Percentiles rank a stretch among this genome's conserved stretches.
phyloP scores from a whole-genome alignment of 2,113 vertebrate species.

The Bambusicola thoracicus region DNA sequence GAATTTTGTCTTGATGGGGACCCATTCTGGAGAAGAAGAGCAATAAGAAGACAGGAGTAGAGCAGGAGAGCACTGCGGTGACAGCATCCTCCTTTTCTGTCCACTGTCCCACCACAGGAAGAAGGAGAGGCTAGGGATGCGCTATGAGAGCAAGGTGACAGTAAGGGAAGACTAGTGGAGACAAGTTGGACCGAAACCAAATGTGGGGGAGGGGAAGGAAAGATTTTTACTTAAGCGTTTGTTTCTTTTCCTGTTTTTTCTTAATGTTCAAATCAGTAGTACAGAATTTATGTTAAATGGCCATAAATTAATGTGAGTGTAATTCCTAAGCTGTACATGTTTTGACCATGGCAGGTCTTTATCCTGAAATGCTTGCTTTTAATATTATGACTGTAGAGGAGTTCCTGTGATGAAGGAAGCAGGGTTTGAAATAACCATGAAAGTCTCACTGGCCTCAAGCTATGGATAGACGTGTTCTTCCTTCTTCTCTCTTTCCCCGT shows the following conservation, averaged over 20 bases:
- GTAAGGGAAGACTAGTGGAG: not conserved
- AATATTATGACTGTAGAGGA: not conserved
- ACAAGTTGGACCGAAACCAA: not conserved
- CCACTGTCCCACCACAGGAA: not conserved
- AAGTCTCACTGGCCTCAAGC: not conserved
- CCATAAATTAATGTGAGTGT: constrained; percentile 16
- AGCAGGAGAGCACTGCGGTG: not conserved
- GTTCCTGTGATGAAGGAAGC: not conserved
- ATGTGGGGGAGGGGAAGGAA: fast-evolving
- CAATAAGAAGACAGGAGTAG: not conserved
- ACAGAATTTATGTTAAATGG: constrained; percentile 14
- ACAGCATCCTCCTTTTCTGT: not conserved
- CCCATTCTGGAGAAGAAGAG: not conserved
- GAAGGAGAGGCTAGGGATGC: fast-evolving
- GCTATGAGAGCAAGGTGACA: not conserved
- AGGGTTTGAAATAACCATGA: not conserved
- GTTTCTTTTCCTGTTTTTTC: not conserved
- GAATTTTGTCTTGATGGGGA: fast-evolving
- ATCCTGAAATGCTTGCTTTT: not conserved
- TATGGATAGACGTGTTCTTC: not conserved
- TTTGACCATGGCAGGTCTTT: not conserved
- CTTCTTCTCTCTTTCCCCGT: not conserved
- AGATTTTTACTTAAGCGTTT: not conserved
- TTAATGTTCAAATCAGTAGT: not conserved
- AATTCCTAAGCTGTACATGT: not conserved